Base-by-base conservation (phyloP, 2,888 invertebrate species). In the Sympetrum striolatum region DNA sequence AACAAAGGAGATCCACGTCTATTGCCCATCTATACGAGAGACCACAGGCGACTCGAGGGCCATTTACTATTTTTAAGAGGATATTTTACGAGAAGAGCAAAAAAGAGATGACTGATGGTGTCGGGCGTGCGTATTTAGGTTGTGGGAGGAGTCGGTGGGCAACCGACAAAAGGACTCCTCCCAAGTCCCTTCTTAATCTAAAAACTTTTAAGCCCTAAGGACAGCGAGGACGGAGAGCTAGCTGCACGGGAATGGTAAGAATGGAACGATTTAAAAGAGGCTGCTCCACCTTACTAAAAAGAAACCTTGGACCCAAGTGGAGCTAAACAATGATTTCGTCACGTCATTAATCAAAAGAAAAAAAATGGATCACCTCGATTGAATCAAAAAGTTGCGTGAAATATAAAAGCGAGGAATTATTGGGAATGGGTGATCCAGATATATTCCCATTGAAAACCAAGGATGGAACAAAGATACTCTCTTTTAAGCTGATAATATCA, bases 61-160 rank as follows among this genome's bases (percentile, higher is more conserved):
- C 86, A 86, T n/a, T 60, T 37, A 58, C 86, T 60, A 86, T 60
- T 86, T 53, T 18, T 22, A 86, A 64, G 37, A 64, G 25, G 81
- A 37, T 37, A 64, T 64, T 58, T 35, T 31, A 14, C 60, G 22
- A n/a, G 37, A 22, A 64, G 37, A 39, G 22, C 14, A n/a, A 44
- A 44, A 80, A 18, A 25, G 73, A 73, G 14, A 73, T 53, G 73
- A 73, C 73, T 25, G 73, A 73, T 73, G 73, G 73, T 58, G 86
- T 60, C 86, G 60, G 18, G 64, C 37, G 86, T 37, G 86, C 60
- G 86, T 86, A 58, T 86, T 64, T 86, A 60, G 86, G 60, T 82
- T 86, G 86, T 58, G 86, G 86, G 86, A 86, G 86, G 86, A 31
- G 31, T 53, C 14, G 53, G 53, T 31, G 35, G 58, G 81, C n/a